Evolutionary conservation across 2,113 vertebrate species (phyloP).

Genomic region (Entomyzon cyanotis): DNA sequence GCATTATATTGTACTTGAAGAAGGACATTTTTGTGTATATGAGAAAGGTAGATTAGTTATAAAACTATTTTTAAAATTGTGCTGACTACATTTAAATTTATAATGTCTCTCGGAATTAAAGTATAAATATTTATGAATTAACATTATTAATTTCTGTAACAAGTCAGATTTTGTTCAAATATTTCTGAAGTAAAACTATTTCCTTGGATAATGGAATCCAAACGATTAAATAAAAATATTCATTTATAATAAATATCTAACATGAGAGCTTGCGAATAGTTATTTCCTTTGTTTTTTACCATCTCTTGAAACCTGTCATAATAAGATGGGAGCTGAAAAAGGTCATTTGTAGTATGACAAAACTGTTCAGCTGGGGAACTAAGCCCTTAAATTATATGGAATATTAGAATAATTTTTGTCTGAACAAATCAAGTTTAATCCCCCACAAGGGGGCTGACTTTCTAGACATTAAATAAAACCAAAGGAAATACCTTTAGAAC

Average conservation of each 20-base stretch:
- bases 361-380: not conserved
- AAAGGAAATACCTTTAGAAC: not conserved
- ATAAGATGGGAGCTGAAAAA: not conserved
- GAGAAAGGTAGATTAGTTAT: not conserved
- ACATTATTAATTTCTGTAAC: not conserved
- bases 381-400: not conserved
- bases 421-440: not conserved
- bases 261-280: not conserved
- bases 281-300: not conserved
- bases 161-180: not conserved
- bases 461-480: not conserved
- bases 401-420: not conserved
- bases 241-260: not conserved
- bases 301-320: not conserved
- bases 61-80: not conserved
- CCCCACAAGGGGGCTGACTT: not conserved
- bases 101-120: not conserved
- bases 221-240: not conserved
- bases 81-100: not conserved
- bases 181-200: not conserved
- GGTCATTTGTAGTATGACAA: not conserved
- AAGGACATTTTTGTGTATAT: not conserved
- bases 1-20: not conserved
- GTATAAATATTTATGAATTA: conserved; percentile 28
- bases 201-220: not conserved